Evolutionary conservation across 2,888 invertebrate species (phyloP), one percentile per base, ranked within the genome.

Genomic region (Agrilus mali): DNA sequence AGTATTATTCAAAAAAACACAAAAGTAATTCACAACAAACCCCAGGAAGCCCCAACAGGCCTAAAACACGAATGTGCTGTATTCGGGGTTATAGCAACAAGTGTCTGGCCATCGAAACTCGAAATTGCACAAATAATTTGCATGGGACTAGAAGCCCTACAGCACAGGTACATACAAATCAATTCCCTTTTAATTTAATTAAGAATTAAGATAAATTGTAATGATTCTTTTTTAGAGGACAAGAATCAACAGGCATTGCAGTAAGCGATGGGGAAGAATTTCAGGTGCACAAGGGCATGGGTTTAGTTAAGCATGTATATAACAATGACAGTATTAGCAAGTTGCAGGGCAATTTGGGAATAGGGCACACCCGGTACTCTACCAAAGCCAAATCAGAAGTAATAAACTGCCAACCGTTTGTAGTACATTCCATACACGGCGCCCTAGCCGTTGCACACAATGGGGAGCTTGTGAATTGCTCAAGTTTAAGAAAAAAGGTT

Each of bases 161-260:
- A 95, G 61, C 94, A 95, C 71, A 81, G 86, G 86, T 85, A 61
- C 15, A 13, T 22, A 2, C 33, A 12, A 15, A n/a, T 8, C 14
- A 33, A 4, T 13, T 7, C 36, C 15, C 17, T 36, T 16, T 36
- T 16, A 12, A 14, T 16, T 36, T 16, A 12, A 14, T 36, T 4
- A 3, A 14, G 5, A 22, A 46, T 36, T 13, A n/a, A 4, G 7
- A 47, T 14, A n/a, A 38, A 33, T 5, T 45, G 17, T n/a, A 13
- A 34, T 13, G 22, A 8, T 17, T 38, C 36, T 31, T 42, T 47
- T 42, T 42, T 66, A 88, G 97, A 65, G 97, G 97, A 17, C 97
- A 97, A 70, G 97, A 98, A 69, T 95, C 95, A 55, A 92, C 94
- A 7, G 97, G 97, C 12, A 93, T 98, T 48, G 94, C 93, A 44